Conservation (phyloP, 2,797 vertebrate genomes). For the Gadopsis marmoratus region DNA sequence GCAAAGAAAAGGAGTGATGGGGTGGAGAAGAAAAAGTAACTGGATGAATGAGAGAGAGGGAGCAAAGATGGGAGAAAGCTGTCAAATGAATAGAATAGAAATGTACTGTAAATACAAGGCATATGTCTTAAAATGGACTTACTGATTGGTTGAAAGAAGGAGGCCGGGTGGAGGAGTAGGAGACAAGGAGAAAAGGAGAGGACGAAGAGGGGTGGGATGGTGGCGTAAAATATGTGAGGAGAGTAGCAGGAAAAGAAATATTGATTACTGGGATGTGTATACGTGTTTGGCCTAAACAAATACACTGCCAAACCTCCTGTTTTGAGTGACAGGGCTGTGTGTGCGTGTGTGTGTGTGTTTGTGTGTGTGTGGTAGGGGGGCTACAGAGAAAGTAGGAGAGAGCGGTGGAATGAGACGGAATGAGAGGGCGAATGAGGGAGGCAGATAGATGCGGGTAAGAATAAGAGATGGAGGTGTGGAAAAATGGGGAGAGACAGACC, state of each 20-base stretch:
- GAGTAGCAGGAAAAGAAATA: slow-evolving; percentile 78
- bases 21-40: slow-evolving; percentile 42
- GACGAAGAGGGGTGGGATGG: slow-evolving; percentile 38
- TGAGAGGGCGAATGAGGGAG: slow-evolving; percentile 55
- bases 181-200: slow-evolving; percentile 44
- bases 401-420: slow-evolving; percentile 41
- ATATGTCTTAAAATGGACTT: slow-evolving; percentile 26
- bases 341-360: slow-evolving; percentile 21
- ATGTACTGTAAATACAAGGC: slow-evolving; percentile 42
- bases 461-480: slow-evolving; percentile 66
- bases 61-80: slow-evolving; percentile 33
- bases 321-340: slow-evolving; percentile 74
- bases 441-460: slow-evolving; percentile 40
- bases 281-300: slow-evolving; percentile 86
- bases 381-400: background rate
- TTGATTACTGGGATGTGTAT: slow-evolving; percentile 81
- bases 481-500: slow-evolving; percentile 65
- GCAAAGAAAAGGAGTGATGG: slow-evolving; percentile 29
- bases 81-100: slow-evolving; percentile 44
- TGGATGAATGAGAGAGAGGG: slow-evolving; percentile 51
- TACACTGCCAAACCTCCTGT: slow-evolving; percentile 63
- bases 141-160: slow-evolving; percentile 29
- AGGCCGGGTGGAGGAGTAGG: slow-evolving; percentile 33
- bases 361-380: background rate
- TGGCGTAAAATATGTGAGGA: slow-evolving; percentile 75